Base-by-base conservation (phyloP, 2,113 vertebrate species). In the Piaya cayana region DNA sequence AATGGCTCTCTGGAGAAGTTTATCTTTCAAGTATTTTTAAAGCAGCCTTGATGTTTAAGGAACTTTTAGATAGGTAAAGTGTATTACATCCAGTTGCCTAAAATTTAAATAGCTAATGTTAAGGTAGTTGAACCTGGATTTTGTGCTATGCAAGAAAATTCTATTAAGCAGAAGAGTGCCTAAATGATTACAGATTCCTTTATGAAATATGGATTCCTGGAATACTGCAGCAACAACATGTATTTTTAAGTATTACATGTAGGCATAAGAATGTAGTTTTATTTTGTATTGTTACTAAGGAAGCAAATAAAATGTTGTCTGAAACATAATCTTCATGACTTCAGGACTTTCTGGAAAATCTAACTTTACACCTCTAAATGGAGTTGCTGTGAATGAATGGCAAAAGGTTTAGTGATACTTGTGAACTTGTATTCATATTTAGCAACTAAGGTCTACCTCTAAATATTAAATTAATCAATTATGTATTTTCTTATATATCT, bases 211-310 rank as follows among this genome's bases (percentile, higher is more conserved):
- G 11, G 11, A 71, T 95, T 93, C 58, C 39, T 89, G 63, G 60
- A 82, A 72, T 37, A 69, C 5, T 90, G 8, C 59, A 55, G 12
- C n/a, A 85, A 26, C 15, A 92, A 84, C 82, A 80, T 72, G 7
- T 42, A 55, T 76, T 47, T 91, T 56, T 20, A 70, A 87, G 22
- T 74, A 67, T 82, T 87, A 89, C 32, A 53, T 23, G 27, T 25
- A 21, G 47, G 29, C 47, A 90, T 59, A 85, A 90, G 83, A 74
- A 85, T 69, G 62, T 71, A 64, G 21, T 69, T 89, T 87, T 95
- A 65, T 85, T 95, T 92, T 91, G 50, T 62, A 27, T 87, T 82
- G 70, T 79, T 95, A 85, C 70, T 82, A 93, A 80, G 87, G 63
- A 82, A 95, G 27, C 53, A 82, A 82, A 76, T 9, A 69, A 19